Evolutionary conservation across 1,140 invertebrate species (phyloP).

Genomic region (Brachionus manjavacas): DNA sequence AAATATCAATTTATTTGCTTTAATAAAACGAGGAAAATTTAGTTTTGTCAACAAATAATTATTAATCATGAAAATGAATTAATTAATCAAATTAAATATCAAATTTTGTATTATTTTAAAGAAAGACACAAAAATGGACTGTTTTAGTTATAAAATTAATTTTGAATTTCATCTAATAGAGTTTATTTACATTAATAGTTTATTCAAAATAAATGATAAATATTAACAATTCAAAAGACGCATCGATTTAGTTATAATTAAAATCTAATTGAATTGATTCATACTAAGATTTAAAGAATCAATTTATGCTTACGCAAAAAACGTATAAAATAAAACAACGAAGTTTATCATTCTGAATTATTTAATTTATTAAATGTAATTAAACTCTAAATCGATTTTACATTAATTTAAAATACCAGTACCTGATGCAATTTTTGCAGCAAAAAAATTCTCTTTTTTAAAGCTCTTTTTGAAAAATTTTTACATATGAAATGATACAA

Average conservation of each 20-base stretch:
- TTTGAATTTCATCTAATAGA: background rate
- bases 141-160: background rate
- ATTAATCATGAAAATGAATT: too few relatives aligned
- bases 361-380: slow-evolving; percentile 3
- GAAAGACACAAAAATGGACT: background rate
- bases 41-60: too few relatives aligned
- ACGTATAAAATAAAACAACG: background rate
- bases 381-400: background rate
- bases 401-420: background rate
- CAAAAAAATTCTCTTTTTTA: background rate
- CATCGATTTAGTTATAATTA: background rate
- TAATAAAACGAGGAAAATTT: too few relatives aligned
- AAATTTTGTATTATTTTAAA: background rate
- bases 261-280: background rate
- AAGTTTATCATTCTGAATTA: background rate
- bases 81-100: background rate
- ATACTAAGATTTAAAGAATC: background rate
- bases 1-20: too few relatives aligned
- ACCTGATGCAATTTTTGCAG: background rate
- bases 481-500: background rate
- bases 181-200: background rate
- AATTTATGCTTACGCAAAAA: background rate
- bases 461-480: background rate
- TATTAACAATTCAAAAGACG: slow-evolving; percentile 1
- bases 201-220: slow-evolving; percentile 1